phyloP scores from a whole-genome alignment of 1,140 invertebrate species.

The Drosophila watanabei region DNA sequence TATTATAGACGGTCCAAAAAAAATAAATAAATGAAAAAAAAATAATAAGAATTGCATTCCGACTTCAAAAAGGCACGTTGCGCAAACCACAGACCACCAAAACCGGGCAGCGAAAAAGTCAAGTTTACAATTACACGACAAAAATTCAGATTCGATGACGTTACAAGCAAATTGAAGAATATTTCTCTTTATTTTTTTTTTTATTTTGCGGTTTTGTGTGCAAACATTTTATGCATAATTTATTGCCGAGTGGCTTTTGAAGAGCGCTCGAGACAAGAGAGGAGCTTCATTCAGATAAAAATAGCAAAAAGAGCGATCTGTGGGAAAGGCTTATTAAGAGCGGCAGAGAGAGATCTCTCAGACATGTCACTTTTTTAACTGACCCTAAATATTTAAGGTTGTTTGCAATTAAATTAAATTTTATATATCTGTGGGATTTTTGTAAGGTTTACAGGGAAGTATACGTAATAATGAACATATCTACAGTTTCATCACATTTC shows the following conservation, averaged over 20 bases:
- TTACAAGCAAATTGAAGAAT: conserved; percentile 29
- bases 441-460: neutral
- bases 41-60: conserved; percentile 57
- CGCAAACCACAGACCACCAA: conserved; percentile 59
- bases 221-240: conserved; percentile 48
- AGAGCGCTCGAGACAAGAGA: conserved; percentile 23
- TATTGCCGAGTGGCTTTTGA: conserved; percentile 14
- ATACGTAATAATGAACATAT: neutral
- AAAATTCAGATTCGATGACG: conserved; percentile 72
- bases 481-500: neutral
- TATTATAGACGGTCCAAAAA: conserved; percentile 51
- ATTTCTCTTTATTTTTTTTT: conserved; percentile 16
- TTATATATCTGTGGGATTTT: neutral
- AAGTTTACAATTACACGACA: conserved; percentile 67
- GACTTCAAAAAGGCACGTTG: conserved; percentile 59
- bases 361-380: conserved; percentile 4
- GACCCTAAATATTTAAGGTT: neutral
- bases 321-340: conserved; percentile 39
- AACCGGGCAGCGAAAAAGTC: conserved; percentile 19
- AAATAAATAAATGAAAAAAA: neutral
- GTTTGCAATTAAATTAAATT: neutral
- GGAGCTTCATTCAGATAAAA: conserved; percentile 27
- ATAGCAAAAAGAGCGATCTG: conserved; percentile 19
- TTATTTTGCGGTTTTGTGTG: conserved; percentile 40
- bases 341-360: neutral